Conservation (phyloP, 2,888 invertebrate species). For the Schrankia costaestrigalis region DNA sequence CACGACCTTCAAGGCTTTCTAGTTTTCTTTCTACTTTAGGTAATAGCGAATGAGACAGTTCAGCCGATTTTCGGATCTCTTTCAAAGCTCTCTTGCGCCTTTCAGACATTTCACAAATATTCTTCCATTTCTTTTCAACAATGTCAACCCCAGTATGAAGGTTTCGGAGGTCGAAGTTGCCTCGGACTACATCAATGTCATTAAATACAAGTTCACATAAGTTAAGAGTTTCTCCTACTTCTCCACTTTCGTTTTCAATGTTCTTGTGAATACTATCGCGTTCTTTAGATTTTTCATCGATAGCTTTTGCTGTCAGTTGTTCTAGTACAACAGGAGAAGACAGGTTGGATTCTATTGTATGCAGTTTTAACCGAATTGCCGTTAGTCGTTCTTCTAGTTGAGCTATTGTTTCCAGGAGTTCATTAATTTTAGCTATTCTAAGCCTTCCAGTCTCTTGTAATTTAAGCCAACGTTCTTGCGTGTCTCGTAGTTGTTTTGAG, state of each 20-base stretch:
- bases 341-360: slow-evolving; percentile 85
- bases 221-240: slow-evolving; percentile 89
- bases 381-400: slow-evolving; percentile 86
- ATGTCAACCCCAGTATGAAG: slow-evolving; percentile 84
- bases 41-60: slow-evolving; percentile 83
- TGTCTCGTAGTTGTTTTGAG: slow-evolving; percentile 80
- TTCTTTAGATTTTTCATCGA: slow-evolving; percentile 85
- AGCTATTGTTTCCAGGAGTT: slow-evolving; percentile 85
- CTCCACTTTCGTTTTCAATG: slow-evolving; percentile 88
- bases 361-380: slow-evolving; percentile 86
- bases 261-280: slow-evolving; percentile 87
- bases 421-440: slow-evolving; percentile 86
- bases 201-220: slow-evolving; percentile 88
- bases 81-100: slow-evolving; percentile 76
- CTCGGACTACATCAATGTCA: slow-evolving; percentile 86
- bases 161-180: slow-evolving; percentile 85
- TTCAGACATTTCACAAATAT: slow-evolving; percentile 86
- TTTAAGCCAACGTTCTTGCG: slow-evolving; percentile 85
- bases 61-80: slow-evolving; percentile 81
- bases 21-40: slow-evolving; percentile 82
- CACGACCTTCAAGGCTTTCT: slow-evolving; percentile 79
- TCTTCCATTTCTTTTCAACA: slow-evolving; percentile 89
- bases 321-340: slow-evolving; percentile 85
- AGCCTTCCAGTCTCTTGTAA: slow-evolving; percentile 83
- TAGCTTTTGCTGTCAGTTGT: slow-evolving; percentile 81